Evolutionary conservation across 2,113 vertebrate genomes (phyloP).

Genomic region (Pantherophis guttatus): DNA sequence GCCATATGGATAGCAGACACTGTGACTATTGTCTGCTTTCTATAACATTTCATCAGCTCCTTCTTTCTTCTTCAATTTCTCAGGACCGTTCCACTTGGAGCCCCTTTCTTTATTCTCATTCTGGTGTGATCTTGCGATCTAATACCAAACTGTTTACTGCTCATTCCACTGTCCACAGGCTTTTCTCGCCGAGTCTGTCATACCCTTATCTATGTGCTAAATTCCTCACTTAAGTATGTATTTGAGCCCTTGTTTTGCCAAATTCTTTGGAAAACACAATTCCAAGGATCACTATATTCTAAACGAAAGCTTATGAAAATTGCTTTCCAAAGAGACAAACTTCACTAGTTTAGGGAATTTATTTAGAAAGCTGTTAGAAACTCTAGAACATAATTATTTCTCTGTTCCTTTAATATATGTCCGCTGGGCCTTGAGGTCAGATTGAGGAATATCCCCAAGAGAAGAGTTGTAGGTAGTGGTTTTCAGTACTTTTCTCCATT

Average conservation of each 20-base stretch:
- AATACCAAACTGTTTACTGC: background rate
- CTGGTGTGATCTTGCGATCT: background rate
- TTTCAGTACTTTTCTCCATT: background rate
- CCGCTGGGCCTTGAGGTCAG: background rate
- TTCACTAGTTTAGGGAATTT: background rate
- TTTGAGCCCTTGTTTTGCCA: conserved; percentile 27
- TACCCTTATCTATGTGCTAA: background rate
- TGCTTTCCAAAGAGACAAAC: background rate
- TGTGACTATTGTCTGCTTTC: background rate
- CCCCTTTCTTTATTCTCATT: conserved; percentile 12
- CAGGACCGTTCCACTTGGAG: background rate
- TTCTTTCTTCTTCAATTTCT: background rate
- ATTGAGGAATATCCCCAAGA: background rate
- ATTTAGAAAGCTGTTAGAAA: background rate
- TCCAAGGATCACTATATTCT: background rate
- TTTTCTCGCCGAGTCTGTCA: background rate
- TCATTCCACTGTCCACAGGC: background rate
- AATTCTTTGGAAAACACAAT: background rate
- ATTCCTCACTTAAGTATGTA: conserved; percentile 8
- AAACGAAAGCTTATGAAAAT: background rate
- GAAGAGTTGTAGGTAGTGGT: background rate
- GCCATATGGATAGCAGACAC: background rate
- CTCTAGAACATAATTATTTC: background rate
- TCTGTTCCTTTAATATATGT: background rate
- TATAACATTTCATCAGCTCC: background rate